Percentiles rank a stretch among this genome's conserved stretches.
Evolutionary conservation across 2,888 invertebrate species (phyloP).

Genomic region (Bombylius major): DNA sequence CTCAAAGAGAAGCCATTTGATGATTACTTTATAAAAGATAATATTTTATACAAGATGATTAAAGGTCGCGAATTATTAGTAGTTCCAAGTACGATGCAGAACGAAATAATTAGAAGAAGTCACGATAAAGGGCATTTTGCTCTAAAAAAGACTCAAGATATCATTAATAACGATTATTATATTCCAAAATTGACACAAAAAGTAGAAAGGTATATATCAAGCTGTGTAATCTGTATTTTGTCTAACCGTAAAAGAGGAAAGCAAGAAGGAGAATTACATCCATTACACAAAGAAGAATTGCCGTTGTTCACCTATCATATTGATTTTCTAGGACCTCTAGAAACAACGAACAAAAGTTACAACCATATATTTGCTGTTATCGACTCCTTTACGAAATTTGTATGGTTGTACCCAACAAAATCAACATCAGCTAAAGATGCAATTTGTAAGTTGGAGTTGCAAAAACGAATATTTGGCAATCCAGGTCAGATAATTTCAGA

Average conservation of each 20-base stretch:
- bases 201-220: neutral
- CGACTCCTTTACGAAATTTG: neutral
- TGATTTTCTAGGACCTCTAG: neutral
- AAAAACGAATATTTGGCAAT: no score
- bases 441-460: no score
- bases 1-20: no score
- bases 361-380: neutral
- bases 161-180: neutral
- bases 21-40: no score
- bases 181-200: neutral
- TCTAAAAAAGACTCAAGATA: neutral
- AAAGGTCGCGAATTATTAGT: no score
- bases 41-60: no score
- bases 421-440: neutral
- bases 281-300: neutral
- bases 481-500: no score
- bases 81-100: constrained; percentile 6
- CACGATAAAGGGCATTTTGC: constrained; percentile 9
- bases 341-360: neutral
- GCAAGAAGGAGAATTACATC: neutral
- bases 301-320: neutral
- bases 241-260: constrained; percentile 7
- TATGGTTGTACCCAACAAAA: neutral
- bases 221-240: neutral
- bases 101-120: constrained; percentile 3